These are phyloP conservation scores for Anser brachyrhynchus DNA, from an alignment of 2,113 vertebrate species.

Conservation along the genomic window DNA sequence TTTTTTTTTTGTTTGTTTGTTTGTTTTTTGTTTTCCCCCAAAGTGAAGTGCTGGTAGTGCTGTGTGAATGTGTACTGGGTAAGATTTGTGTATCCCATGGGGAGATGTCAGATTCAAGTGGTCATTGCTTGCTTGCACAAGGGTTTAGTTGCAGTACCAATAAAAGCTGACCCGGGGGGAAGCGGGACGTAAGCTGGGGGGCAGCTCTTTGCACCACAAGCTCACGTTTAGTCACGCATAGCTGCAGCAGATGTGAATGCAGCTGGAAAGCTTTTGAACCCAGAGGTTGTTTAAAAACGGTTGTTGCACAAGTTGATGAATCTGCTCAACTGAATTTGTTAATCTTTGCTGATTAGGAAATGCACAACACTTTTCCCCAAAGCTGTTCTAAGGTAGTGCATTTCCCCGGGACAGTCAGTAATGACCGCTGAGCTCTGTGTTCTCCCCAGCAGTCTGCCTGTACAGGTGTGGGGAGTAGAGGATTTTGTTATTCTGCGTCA, in stretches of 20 bases:
- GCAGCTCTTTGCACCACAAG: background rate
- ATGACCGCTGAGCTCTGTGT: background rate
- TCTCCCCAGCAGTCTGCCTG: background rate
- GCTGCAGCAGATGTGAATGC: background rate
- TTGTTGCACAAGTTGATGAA: background rate
- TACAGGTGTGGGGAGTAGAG: background rate
- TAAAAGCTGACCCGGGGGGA: background rate
- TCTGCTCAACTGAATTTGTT: background rate
- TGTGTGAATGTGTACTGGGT: background rate
- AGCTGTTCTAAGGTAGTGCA: background rate
- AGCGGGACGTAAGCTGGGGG: rapidly evolving
- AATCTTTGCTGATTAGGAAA: background rate
- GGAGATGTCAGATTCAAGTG: background rate
- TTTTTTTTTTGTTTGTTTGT: too few relatives aligned
- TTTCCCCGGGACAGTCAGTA: background rate
- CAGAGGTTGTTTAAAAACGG: background rate
- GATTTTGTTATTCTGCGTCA: background rate
- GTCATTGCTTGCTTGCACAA: background rate
- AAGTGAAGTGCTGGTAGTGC: background rate
- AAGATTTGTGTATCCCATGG: background rate
- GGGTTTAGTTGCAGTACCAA: background rate
- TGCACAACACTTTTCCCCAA: rapidly evolving
- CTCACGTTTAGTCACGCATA: background rate
- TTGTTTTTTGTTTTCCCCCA: too few relatives aligned
- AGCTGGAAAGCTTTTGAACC: background rate